phyloP scores from a whole-genome alignment of 2,113 vertebrate species.

The Siphamia tubifer region DNA sequence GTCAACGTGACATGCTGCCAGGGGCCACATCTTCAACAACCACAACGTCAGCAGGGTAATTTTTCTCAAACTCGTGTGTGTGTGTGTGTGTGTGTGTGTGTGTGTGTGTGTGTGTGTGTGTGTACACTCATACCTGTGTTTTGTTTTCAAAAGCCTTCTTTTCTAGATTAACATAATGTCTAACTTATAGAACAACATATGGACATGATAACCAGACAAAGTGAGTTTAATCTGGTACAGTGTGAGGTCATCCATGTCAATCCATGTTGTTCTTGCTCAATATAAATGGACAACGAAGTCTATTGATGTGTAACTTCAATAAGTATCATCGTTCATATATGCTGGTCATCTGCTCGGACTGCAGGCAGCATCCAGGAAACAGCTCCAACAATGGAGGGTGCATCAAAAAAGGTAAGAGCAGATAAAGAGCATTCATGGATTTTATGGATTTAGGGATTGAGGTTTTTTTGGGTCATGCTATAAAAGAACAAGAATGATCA shows the following conservation, averaged over 20 bases:
- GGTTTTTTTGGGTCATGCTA: background rate
- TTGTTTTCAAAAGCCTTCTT: background rate
- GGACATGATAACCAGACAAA: background rate
- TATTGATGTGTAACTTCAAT: too few species aligned
- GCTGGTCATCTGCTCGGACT: background rate
- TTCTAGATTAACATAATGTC: background rate
- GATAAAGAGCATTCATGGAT: too few species aligned
- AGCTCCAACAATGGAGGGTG: conserved; percentile 19
- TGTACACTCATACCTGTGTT: too few species aligned
- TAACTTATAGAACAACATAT: conserved; percentile 4
- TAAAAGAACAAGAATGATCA: background rate
- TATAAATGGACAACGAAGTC: background rate
- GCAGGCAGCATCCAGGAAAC: conserved; percentile 9
- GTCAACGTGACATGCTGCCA: too few species aligned
- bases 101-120: too few species aligned
- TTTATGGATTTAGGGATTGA: too few species aligned
- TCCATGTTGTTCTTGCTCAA: background rate
- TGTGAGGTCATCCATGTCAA: background rate
- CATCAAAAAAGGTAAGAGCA: conserved; percentile 41
- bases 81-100: too few species aligned
- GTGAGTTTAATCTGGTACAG: conserved; percentile 20
- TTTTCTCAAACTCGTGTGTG: too few species aligned
- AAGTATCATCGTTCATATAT: conserved; percentile 16
- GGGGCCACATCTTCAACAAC: too few species aligned
- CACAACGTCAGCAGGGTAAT: too few species aligned